Evolutionary conservation across 2,113 vertebrate genomes (phyloP).

Genomic region (Hyla sarda): DNA sequence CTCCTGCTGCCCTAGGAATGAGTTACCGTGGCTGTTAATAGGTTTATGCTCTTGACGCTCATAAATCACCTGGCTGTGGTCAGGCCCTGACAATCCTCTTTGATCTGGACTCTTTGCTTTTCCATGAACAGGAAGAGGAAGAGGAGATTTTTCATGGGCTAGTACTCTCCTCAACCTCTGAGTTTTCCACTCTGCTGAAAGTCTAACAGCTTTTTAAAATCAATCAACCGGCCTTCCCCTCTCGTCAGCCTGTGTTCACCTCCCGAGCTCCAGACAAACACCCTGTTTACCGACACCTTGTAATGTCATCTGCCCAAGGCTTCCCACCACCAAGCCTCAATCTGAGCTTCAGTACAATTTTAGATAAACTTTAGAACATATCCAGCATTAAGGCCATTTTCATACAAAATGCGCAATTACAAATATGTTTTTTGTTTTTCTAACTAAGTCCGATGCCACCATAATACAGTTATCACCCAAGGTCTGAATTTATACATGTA

Average conservation of each 20-base stretch:
- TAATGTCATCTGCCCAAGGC: conserved; percentile 63
- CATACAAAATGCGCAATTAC: no score
- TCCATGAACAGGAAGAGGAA: conserved; percentile 79
- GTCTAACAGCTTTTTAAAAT: conserved; percentile 78
- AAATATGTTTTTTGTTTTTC: neutral
- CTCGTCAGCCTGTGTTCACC: conserved; percentile 58
- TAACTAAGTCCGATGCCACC: neutral
- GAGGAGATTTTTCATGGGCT: conserved; percentile 77
- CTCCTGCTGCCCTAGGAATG: conserved; percentile 70
- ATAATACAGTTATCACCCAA: neutral
- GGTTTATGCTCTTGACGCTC: conserved; percentile 70
- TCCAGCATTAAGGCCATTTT: neutral
- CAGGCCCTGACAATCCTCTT: conserved; percentile 67
- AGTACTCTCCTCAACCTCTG: conserved; percentile 69
- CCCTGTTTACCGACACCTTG: conserved; percentile 62
- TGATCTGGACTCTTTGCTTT: conserved; percentile 77
- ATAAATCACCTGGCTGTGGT: conserved; percentile 64
- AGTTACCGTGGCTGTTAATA: conserved; percentile 72
- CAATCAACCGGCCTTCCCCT: conserved; percentile 67
- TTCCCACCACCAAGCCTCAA: conserved; percentile 60
- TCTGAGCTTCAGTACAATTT: conserved; percentile 36
- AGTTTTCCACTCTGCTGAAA: conserved; percentile 80
- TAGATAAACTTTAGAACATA: neutral
- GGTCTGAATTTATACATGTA: no score
- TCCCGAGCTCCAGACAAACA: neutral